Evolutionary conservation across 2,888 invertebrate species (phyloP).

Genomic region (Sphinx pinastri): DNA sequence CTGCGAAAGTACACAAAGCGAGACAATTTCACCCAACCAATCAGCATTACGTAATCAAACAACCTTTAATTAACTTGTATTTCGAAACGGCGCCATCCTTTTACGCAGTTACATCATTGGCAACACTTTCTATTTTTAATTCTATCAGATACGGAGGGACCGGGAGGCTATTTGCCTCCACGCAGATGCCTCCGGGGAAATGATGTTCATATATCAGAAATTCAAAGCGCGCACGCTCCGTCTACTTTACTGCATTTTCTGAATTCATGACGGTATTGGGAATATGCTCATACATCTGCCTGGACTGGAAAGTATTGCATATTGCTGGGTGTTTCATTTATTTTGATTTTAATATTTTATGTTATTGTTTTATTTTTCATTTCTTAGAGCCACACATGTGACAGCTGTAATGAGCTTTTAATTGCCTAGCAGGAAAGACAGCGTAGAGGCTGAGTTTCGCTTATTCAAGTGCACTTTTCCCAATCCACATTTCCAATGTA

Average conservation of each 20-base stretch:
- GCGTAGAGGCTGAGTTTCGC: no score
- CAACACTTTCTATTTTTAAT: slow-evolving; percentile 18
- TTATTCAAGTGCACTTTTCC: no score
- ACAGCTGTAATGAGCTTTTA: no score
- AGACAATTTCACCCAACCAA: neutral
- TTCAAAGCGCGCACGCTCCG: slow-evolving; percentile 21
- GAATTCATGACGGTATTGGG: neutral
- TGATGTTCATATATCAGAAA: slow-evolving; percentile 29
- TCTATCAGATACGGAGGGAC: neutral
- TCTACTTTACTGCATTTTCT: slow-evolving; percentile 4
- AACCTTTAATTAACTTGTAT: slow-evolving; percentile 15
- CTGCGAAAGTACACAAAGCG: neutral
- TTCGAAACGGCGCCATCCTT: slow-evolving; percentile 18
- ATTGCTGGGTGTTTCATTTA: neutral
- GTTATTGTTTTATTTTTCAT: no score
- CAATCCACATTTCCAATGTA: no score
- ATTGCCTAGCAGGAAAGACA: no score
- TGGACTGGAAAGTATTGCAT: neutral
- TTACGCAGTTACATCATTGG: slow-evolving; percentile 1
- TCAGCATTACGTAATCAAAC: neutral
- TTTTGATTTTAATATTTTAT: no score
- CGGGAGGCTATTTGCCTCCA: neutral
- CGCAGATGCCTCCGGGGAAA: slow-evolving; percentile 2
- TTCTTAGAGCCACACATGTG: no score
- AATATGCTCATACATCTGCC: neutral